Evolutionary conservation across 1,140 invertebrate genomes (phyloP), one percentile per base, ranked within the genome.

Genomic region (Anadara kagoshimensis): DNA sequence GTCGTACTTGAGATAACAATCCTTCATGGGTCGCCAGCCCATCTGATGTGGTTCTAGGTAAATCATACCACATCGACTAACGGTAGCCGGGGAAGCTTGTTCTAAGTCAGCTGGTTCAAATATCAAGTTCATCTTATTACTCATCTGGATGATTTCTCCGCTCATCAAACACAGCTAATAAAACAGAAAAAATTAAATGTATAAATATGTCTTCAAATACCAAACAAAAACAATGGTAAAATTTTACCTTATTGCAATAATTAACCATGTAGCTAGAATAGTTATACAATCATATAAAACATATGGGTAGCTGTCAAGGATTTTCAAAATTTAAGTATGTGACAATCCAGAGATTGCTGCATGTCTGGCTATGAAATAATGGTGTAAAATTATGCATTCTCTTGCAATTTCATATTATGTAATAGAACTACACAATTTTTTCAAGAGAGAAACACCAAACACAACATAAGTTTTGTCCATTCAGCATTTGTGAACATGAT

Each of bases 11-110:
- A 90, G 86, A 76, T 87, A 90, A 1, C 88, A 88, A 12, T 88
- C 79, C 53, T 87, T 88, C 43, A 88, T 83, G 26, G 89, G 89
- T 65, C 76, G 75, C 89, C 89, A 90, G 63, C 89, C 89, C 64
- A 90, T 83, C 77, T 89, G 87, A 54, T 86, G 85, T 3, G 89
- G 89, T 69, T 90, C 89, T 54, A 90, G 78, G 76, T 90, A 90
- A 58, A 90, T 90, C 88, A 89, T 88, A 61, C 89, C 89, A 84
- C 88, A 90, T 51, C 95, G 92, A 61, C 86, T 88, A 11, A 90
- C 89, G 16, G 89, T 90, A 65, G 89, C 89, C 14, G 89, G 89
- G 2, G 88, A 90, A 4, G 89, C 89, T 81, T 96, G 94, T 75
- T 90, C 89, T 56, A 90, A 76, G 73, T 90, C 89, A 8, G 88